Evolutionary conservation across 2,797 vertebrate genomes (phyloP).

Genomic region (Lagodon rhomboides): DNA sequence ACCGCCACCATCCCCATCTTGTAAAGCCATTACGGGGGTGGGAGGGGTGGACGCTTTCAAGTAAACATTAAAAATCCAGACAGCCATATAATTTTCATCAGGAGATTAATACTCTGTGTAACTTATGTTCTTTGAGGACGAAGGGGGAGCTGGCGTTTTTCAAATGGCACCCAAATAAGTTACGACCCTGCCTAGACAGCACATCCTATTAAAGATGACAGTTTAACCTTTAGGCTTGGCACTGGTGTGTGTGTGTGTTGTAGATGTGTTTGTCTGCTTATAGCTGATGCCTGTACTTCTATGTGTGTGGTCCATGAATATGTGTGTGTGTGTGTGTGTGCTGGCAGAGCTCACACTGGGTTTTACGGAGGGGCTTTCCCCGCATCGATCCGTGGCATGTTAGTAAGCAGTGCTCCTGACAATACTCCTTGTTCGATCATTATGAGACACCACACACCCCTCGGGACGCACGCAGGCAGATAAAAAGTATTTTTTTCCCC

Average conservation of each 20-base stretch:
- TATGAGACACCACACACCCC: conserved; percentile 75
- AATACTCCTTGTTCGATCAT: conserved; percentile 83
- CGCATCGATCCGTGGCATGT: conserved; percentile 80
- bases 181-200: conserved; percentile 79
- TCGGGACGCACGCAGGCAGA: conserved; percentile 68
- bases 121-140: conserved; percentile 80
- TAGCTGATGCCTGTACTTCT: conserved; percentile 31
- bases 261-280: conserved; percentile 44
- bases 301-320: conserved; percentile 34
- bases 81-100: conserved; percentile 81
- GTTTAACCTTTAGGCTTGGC: conserved; percentile 82
- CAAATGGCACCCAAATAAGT: conserved; percentile 83
- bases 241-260: conserved; percentile 45
- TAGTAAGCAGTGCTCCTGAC: conserved; percentile 84
- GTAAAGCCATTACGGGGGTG: conserved; percentile 73
- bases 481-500: conserved; percentile 66
- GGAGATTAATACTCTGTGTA: conserved; percentile 80
- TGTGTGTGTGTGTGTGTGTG: conserved; percentile 29
- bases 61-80: conserved; percentile 82
- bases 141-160: conserved; percentile 67
- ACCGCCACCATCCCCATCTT: conserved; percentile 64
- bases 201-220: conserved; percentile 83
- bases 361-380: conserved; percentile 79
- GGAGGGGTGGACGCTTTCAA: conserved; percentile 61
- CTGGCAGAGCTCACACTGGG: conserved; percentile 64